phyloP scores from a whole-genome alignment of 2,113 vertebrate genomes.

The Murina feae region DNA sequence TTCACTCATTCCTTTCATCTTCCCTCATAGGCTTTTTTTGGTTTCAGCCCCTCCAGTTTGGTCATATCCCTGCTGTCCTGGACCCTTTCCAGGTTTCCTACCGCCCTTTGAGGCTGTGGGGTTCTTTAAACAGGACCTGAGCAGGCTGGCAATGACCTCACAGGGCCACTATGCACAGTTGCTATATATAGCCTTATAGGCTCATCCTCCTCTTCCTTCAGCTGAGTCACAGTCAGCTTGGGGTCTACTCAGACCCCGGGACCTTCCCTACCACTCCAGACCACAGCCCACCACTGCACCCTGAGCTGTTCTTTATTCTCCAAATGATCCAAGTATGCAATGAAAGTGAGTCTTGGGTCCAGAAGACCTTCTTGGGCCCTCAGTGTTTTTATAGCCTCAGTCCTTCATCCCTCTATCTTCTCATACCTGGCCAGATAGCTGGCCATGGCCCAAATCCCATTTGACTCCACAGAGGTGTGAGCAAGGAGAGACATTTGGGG shows the following conservation, averaged over 20 bases:
- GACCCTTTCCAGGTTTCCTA: constrained; percentile 60
- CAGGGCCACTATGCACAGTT: constrained; percentile 58
- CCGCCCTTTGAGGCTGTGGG: constrained; percentile 28
- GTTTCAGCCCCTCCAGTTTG: constrained; percentile 59
- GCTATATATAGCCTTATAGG: constrained; percentile 66
- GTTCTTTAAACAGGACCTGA: constrained; percentile 48
- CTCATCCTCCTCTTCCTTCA: constrained; percentile 45
- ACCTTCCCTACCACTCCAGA: neutral
- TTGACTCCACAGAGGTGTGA: neutral
- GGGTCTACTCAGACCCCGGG: constrained; percentile 52
- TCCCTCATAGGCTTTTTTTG: constrained; percentile 68
- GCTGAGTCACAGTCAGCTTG: constrained; percentile 51
- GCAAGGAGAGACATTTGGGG: neutral
- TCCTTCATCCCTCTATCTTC: neutral
- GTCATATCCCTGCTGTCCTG: constrained; percentile 55
- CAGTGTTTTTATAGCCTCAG: neutral
- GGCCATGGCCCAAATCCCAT: neutral
- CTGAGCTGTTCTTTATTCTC: neutral
- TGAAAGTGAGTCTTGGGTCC: neutral
- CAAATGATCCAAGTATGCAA: neutral
- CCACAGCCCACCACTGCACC: neutral
- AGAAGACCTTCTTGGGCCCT: neutral
- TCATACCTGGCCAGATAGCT: neutral
- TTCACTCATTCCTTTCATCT: constrained; percentile 71
- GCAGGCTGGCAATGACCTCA: constrained; percentile 67